phyloP scores from a whole-genome alignment of 2,888 invertebrate genomes.

The Morpho deidamia region DNA sequence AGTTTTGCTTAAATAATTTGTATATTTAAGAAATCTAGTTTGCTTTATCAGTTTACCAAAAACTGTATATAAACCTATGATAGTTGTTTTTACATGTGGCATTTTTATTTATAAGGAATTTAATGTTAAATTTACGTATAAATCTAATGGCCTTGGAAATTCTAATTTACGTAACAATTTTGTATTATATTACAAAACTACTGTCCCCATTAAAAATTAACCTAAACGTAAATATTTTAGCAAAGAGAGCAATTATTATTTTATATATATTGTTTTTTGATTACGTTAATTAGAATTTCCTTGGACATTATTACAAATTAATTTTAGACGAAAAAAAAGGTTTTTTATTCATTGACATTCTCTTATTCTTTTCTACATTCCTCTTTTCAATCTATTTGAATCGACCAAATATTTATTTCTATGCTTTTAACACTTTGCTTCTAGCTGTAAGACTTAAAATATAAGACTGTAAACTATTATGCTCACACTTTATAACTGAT shows the following conservation, averaged over 20 bases:
- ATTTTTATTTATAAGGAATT: constrained; percentile 18
- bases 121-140: neutral
- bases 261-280: no score
- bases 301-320: neutral
- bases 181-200: no score
- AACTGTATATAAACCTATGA: constrained; percentile 20
- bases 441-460: constrained; percentile 21
- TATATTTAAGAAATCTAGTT: constrained; percentile 3
- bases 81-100: constrained; percentile 16
- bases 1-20: constrained; percentile 6
- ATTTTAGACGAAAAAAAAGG: neutral
- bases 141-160: neutral
- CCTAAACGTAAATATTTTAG: no score
- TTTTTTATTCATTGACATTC: neutral
- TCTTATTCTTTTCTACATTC: constrained; percentile 15
- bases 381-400: constrained; percentile 13
- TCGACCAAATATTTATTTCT: constrained; percentile 22
- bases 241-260: no score
- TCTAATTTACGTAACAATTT: neutral
- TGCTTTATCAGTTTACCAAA: constrained; percentile 20
- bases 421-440: constrained; percentile 15
- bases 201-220: no score
- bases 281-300: no score
- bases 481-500: constrained; percentile 15
- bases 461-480: constrained; percentile 25